Conservation (phyloP, 2,113 vertebrate species). For the Junco hyemalis region DNA sequence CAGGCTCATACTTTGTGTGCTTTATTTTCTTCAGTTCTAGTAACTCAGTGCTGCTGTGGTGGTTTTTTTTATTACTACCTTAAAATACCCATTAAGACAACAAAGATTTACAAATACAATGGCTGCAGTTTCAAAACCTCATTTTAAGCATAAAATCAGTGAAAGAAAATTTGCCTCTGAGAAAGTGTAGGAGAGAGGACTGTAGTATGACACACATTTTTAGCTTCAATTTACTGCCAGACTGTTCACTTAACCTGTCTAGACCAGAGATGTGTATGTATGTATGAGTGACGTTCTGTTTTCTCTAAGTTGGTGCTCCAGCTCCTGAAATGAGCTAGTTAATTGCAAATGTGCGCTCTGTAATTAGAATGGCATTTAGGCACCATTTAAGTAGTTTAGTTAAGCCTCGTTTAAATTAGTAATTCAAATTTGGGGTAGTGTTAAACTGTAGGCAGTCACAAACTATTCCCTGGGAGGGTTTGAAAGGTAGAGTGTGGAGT, state of each 20-base stretch:
- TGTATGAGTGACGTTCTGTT: constrained; percentile 2
- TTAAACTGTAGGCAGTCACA: background rate
- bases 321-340: constrained; percentile 23
- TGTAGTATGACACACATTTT: background rate
- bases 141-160: background rate
- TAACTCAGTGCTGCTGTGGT: background rate
- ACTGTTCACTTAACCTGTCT: constrained; percentile 41
- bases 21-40: background rate
- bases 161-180: background rate
- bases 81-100: background rate
- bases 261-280: constrained; percentile 46
- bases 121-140: background rate
- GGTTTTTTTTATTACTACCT: background rate
- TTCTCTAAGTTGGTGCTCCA: background rate
- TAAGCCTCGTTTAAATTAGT: constrained; percentile 51
- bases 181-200: background rate
- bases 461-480: background rate
- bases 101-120: background rate
- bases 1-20: background rate
- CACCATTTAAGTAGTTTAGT: constrained; percentile 52
- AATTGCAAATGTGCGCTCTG: constrained; percentile 46
- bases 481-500: background rate
- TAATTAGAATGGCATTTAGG: constrained; percentile 60
- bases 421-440: constrained; percentile 32
- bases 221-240: background rate